Percentiles rank a stretch among this genome's conserved stretches.
phyloP scores from a whole-genome alignment of 2,113 vertebrate species.

The Phaethornis superciliosus region DNA sequence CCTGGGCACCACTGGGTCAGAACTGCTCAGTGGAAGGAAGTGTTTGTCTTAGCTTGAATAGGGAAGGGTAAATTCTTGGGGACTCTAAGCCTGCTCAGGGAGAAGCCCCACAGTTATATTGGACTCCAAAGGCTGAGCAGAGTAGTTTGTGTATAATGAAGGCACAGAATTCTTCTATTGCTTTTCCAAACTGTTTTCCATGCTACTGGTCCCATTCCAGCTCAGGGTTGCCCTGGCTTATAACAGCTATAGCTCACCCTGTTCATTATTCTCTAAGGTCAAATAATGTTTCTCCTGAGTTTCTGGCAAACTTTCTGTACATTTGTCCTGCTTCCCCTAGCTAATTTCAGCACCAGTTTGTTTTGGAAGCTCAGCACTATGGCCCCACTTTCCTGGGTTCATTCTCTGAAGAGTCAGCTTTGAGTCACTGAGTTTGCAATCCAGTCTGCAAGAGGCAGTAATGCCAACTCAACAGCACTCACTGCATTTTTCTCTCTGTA shows the following conservation, averaged over 20 bases:
- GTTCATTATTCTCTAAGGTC: neutral
- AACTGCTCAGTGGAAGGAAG: accelerated
- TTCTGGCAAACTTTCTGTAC: neutral
- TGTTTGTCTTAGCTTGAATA: neutral
- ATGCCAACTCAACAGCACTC: neutral
- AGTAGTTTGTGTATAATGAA: neutral
- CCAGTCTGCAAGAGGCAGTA: neutral
- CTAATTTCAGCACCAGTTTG: neutral
- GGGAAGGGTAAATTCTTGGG: too few species aligned
- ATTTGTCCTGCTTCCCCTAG: neutral
- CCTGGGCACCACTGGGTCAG: accelerated
- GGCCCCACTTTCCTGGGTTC: neutral
- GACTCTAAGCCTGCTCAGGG: neutral
- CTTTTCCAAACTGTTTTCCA: neutral
- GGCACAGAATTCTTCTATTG: too few species aligned
- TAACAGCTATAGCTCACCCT: neutral
- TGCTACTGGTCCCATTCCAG: neutral
- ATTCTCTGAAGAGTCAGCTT: neutral
- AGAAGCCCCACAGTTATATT: neutral
- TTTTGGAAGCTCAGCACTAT: neutral
- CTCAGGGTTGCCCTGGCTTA: neutral
- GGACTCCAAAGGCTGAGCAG: accelerated
- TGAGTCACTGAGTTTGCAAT: neutral
- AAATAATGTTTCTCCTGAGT: neutral
- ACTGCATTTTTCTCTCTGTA: neutral